Conservation (phyloP, 2,797 vertebrate genomes). For the Balearica regulorum region DNA sequence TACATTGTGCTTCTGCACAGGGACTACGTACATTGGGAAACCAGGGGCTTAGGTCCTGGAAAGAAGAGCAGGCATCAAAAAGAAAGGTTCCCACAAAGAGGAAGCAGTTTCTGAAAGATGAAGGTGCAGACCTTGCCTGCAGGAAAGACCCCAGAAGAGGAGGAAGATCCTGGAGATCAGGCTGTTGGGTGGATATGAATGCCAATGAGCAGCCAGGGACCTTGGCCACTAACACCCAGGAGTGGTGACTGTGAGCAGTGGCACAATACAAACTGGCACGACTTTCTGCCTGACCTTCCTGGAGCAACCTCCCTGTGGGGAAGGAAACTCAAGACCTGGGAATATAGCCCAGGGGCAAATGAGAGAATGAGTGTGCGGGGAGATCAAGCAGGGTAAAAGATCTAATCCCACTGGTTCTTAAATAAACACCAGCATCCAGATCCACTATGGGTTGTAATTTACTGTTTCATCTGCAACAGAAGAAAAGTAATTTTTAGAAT, state of each 20-base stretch:
- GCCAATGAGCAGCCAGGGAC: not conserved
- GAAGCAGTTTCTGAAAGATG: not conserved
- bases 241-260: not conserved
- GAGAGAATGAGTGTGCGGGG: not conserved
- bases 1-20: not conserved
- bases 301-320: fast-evolving
- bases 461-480: not conserved
- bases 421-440: not conserved
- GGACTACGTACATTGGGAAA: not conserved
- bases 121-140: not conserved
- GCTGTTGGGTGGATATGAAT: not conserved
- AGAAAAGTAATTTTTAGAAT: not conserved
- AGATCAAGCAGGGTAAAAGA: not conserved
- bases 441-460: not conserved
- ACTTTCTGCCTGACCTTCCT: not conserved
- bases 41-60: not conserved
- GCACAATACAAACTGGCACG: fast-evolving
- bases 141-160: not conserved
- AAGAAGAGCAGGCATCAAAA: not conserved
- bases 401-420: not conserved
- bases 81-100: not conserved
- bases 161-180: not conserved
- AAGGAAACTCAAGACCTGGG: not conserved
- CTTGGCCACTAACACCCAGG: not conserved
- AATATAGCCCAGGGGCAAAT: not conserved